Evolutionary conservation across 2,113 vertebrate species (phyloP).

Genomic region (Smithornis capensis): DNA sequence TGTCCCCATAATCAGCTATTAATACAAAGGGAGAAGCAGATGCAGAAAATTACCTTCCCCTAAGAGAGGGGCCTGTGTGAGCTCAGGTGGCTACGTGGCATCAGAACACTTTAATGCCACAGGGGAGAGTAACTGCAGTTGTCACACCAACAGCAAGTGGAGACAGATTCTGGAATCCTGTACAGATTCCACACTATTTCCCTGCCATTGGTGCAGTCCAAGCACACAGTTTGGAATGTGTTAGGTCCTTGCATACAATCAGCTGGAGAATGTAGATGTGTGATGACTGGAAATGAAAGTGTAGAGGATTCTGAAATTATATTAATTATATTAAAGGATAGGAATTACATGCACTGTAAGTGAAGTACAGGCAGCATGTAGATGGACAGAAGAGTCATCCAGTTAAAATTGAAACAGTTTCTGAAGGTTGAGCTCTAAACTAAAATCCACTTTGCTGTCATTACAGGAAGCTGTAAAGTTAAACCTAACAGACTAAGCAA

Average conservation of each 20-base stretch:
- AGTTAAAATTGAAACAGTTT: not conserved
- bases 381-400: not conserved
- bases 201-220: not conserved
- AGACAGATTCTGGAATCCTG: not conserved
- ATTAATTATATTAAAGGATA: not conserved
- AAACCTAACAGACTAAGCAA: not conserved
- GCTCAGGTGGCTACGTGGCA: not conserved
- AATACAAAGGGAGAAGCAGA: not conserved
- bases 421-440: not conserved
- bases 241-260: not conserved
- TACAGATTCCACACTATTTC: not conserved
- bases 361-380: not conserved
- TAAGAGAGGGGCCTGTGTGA: not conserved
- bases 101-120: not conserved
- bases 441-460: not conserved
- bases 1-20: not conserved
- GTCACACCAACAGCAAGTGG: not conserved
- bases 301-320: not conserved
- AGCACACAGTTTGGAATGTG: not conserved
- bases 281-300: not conserved
- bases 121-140: not conserved
- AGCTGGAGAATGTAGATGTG: not conserved
- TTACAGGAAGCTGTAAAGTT: not conserved
- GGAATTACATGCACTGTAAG: not conserved
- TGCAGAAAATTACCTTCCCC: not conserved